Conservation (phyloP, 2,888 invertebrate species). For the Xestia xanthographa region DNA sequence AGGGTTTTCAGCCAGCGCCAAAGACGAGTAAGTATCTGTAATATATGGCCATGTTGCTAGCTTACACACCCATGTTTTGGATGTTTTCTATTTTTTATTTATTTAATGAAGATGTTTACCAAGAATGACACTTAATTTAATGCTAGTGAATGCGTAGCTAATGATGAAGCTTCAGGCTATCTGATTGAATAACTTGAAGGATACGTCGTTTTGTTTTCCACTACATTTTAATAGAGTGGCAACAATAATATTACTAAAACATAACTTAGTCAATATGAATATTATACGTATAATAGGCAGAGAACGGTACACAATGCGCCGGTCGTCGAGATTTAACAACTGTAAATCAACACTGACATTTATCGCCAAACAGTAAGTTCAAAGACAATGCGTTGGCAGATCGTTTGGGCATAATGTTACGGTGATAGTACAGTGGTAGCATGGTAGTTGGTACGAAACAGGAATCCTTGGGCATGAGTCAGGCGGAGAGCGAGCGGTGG, state of each 20-base stretch:
- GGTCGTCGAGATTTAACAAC: constrained; percentile 71
- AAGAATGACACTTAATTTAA: not conserved
- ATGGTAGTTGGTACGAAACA: constrained; percentile 78
- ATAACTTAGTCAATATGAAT: constrained; percentile 55
- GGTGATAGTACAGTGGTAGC: constrained; percentile 79
- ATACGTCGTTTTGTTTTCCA: not conserved
- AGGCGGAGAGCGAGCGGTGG: constrained; percentile 80
- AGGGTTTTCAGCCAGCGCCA: not conserved
- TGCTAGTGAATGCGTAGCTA: no score
- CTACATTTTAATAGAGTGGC: not conserved
- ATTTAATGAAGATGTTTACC: not conserved
- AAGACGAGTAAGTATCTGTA: not conserved
- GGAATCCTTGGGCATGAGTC: constrained; percentile 88
- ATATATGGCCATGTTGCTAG: not conserved
- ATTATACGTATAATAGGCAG: constrained; percentile 61
- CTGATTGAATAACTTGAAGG: not conserved
- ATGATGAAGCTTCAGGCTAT: not conserved
- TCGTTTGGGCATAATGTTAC: constrained; percentile 87
- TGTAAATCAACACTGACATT: constrained; percentile 85
- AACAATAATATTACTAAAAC: constrained; percentile 40
- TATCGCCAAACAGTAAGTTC: constrained; percentile 85
- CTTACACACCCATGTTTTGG: not conserved
- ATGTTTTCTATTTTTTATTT: not conserved
- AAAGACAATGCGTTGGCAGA: constrained; percentile 89
- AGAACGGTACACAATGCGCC: constrained; percentile 65